These are phyloP conservation scores for Sminthurides aquaticus DNA, from an alignment of 2,888 invertebrate genomes.

Conservation along the genomic window DNA sequence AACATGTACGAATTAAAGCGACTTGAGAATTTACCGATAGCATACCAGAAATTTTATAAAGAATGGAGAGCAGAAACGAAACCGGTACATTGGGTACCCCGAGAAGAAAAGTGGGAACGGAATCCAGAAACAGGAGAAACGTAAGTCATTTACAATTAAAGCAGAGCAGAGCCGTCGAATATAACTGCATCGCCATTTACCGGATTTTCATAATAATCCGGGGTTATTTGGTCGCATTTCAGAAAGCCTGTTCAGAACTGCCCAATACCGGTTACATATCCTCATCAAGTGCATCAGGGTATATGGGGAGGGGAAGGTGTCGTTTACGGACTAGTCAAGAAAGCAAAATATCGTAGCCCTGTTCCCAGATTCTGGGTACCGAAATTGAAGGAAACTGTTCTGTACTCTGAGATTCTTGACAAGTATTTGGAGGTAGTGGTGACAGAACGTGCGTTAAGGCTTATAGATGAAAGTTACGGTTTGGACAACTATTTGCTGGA, in stretches of 20 bases:
- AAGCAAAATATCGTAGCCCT: constrained; percentile 55
- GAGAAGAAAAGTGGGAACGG: constrained; percentile 64
- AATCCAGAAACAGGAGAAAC: constrained; percentile 67
- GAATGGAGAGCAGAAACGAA: constrained; percentile 68
- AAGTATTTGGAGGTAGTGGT: constrained; percentile 72
- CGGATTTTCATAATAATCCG: too few species aligned
- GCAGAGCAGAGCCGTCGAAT: too few species aligned
- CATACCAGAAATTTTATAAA: constrained; percentile 75
- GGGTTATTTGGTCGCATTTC: too few species aligned
- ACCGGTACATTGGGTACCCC: constrained; percentile 64
- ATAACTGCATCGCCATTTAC: too few species aligned
- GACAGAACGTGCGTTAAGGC: constrained; percentile 70
- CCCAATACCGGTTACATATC: constrained; percentile 66
- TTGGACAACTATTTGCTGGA: constrained; percentile 90
- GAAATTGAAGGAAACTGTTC: constrained; percentile 63
- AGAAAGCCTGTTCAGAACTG: constrained; percentile 65
- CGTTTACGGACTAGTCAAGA: constrained; percentile 74
- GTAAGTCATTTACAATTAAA: constrained; percentile 49
- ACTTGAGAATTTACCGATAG: constrained; percentile 56
- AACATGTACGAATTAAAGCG: not conserved
- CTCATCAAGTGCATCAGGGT: constrained; percentile 71
- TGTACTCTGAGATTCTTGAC: constrained; percentile 84
- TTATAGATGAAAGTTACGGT: constrained; percentile 84
- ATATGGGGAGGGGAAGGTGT: constrained; percentile 97
- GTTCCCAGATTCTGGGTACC: constrained; percentile 87